phyloP scores from a whole-genome alignment of 1,140 invertebrate species.

The Aphis gossypii region DNA sequence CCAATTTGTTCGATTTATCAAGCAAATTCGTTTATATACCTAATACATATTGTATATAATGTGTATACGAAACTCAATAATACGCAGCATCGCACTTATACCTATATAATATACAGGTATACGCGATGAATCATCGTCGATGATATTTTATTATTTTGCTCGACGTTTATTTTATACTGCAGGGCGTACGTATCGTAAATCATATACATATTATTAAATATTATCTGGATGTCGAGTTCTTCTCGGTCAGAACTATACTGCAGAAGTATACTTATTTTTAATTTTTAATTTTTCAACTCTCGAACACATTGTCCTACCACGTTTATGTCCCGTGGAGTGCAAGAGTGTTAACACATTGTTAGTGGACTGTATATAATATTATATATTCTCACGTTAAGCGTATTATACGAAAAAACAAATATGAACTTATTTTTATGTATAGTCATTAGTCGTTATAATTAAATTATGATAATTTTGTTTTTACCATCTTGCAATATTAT shows the following conservation, averaged over 20 bases:
- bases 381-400: background rate
- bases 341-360: background rate
- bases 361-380: background rate
- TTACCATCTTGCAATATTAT: background rate
- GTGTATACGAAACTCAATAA: background rate
- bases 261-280: background rate
- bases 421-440: background rate
- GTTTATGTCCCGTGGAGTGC: no score
- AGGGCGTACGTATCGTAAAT: background rate
- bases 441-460: background rate
- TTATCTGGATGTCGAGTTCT: background rate
- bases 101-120: background rate
- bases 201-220: background rate
- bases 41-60: background rate
- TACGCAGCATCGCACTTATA: background rate
- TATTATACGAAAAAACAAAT: background rate
- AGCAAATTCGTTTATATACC: background rate
- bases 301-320: background rate
- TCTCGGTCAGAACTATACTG: background rate
- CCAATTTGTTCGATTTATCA: conserved; percentile 34
- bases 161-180: background rate
- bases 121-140: no score
- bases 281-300: background rate
- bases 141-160: conserved; percentile 9
- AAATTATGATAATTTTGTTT: background rate